A percentile compares a stretch with the other conserved stretches of the same genome.
Evolutionary conservation across 2,888 invertebrate species (phyloP).

Genomic region (Dichetophora obliterata): DNA sequence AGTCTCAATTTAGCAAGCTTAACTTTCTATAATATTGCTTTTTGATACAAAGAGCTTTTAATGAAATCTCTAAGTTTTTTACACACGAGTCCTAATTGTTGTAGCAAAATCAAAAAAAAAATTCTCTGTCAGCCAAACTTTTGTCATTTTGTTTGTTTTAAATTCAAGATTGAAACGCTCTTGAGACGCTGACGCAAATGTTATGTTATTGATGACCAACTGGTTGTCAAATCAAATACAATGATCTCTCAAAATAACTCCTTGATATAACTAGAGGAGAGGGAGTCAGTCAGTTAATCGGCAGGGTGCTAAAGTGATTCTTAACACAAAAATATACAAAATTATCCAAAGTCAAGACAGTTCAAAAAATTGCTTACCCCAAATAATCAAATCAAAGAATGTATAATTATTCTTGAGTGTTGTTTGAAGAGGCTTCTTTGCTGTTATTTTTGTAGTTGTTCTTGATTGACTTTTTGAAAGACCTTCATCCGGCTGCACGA

Average conservation of each 20-base stretch:
- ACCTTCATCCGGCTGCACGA: slow-evolving; percentile 28
- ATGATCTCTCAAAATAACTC: slow-evolving; percentile 47
- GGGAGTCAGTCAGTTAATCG: background rate
- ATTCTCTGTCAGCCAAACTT: background rate
- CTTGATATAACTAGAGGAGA: no score
- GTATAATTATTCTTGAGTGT: slow-evolving; percentile 46
- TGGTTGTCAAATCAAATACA: slow-evolving; percentile 48
- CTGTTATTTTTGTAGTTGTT: slow-evolving; percentile 20
- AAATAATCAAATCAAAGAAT: slow-evolving; percentile 47
- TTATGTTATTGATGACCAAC: slow-evolving; percentile 27
- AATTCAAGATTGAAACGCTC: background rate
- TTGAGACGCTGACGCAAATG: background rate
- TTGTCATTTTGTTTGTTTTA: slow-evolving; percentile 5
- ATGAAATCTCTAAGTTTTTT: no score
- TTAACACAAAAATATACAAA: slow-evolving; percentile 1
- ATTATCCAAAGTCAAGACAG: slow-evolving; percentile 5
- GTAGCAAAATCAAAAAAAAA: background rate
- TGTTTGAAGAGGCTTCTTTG: slow-evolving; percentile 26
- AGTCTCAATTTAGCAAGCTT: no score
- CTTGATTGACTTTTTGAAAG: slow-evolving; percentile 16
- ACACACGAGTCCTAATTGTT: no score
- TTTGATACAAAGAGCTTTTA: no score
- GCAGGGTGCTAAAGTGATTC: no score
- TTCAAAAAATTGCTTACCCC: background rate
- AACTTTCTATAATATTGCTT: no score